Evolutionary conservation across 2,888 invertebrate species (phyloP).

Genomic region (Aphodius sticticus): DNA sequence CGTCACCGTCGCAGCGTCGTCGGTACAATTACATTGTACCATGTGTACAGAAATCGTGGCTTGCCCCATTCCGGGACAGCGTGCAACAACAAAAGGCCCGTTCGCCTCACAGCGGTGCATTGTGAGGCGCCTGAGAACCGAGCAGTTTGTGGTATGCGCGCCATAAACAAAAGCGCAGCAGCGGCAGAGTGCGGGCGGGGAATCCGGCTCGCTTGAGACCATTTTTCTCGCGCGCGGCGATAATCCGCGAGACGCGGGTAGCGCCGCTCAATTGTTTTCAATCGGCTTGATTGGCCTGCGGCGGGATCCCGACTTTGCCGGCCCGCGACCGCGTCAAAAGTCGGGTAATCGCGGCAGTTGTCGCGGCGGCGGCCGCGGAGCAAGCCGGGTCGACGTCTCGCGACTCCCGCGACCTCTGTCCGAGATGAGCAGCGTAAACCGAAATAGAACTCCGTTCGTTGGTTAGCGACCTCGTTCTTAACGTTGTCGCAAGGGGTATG

Average conservation of each 20-base stretch:
- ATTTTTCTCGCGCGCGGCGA: neutral
- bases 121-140: slow-evolving; percentile 4
- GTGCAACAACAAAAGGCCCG: neutral
- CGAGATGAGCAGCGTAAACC: neutral
- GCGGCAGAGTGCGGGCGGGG: neutral
- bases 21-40: neutral
- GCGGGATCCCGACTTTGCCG: neutral
- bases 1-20: neutral
- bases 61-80: neutral
- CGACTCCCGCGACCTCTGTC: neutral
- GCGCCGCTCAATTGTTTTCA: neutral
- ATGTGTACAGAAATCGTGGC: neutral
- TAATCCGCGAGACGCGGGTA: neutral
- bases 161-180: neutral
- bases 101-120: neutral
- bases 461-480: slow-evolving; percentile 4
- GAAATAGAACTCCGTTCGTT: neutral
- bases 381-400: neutral
- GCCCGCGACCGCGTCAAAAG: neutral
- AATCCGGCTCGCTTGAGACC: neutral
- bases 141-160: neutral
- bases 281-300: neutral
- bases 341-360: neutral
- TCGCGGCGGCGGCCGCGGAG: neutral
- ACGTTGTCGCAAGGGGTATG: neutral